A percentile compares a stretch with the other conserved stretches of the same genome.
Conservation (phyloP, 1,140 invertebrate genomes). For the Hyposmocoma kahamanoa region DNA sequence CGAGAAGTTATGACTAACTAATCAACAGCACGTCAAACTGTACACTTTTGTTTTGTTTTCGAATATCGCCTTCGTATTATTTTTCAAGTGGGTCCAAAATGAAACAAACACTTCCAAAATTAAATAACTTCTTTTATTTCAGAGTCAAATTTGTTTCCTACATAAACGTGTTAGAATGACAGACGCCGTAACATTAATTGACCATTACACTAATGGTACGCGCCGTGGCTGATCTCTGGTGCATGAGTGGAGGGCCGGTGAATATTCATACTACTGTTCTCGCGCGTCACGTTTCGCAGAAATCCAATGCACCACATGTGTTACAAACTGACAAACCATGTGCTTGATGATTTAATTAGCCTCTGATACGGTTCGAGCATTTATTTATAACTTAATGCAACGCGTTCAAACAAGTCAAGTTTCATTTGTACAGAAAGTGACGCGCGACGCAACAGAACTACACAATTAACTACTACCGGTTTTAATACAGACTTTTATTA, state of each 20-base stretch:
- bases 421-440: background rate
- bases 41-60: too few species aligned
- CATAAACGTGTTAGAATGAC: conserved; percentile 70
- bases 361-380: too few species aligned
- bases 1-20: too few species aligned
- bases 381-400: too few species aligned
- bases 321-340: too few species aligned
- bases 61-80: too few species aligned
- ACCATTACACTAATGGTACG: conserved; percentile 61
- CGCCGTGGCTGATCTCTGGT: conserved; percentile 35
- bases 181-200: conserved; percentile 65
- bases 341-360: too few species aligned
- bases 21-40: too few species aligned
- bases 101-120: conserved; percentile 66
- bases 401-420: background rate
- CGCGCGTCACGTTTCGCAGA: conserved; percentile 10
- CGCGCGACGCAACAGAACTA: conserved; percentile 17
- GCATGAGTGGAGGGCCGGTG: conserved; percentile 36
- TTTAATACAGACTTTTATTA: conserved; percentile 34
- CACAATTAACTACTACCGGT: conserved; percentile 30
- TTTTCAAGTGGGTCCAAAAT: conserved; percentile 34
- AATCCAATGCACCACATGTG: background rate
- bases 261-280: conserved; percentile 9
- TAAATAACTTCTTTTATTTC: conserved; percentile 73
- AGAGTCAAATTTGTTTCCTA: conserved; percentile 73